Evolutionary conservation across 2,113 vertebrate genomes (phyloP).

Genomic region (Australoheros scitulus): DNA sequence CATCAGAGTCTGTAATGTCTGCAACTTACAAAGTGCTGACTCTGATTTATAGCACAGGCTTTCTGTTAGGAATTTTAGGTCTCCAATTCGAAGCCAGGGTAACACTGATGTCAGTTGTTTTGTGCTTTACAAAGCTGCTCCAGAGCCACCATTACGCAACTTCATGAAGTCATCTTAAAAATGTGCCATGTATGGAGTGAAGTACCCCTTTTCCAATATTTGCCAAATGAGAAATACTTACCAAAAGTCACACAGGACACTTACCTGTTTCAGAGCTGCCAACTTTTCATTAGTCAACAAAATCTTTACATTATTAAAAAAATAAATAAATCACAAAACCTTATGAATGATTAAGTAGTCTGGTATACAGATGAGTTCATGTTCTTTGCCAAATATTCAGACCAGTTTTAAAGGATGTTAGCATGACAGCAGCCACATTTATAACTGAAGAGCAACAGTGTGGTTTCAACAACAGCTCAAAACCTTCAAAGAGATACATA

Average conservation of each 20-base stretch:
- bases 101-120: neutral
- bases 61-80: neutral
- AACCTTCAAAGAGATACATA: slow-evolving; percentile 96
- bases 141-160: neutral
- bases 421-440: slow-evolving; percentile 51
- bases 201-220: slow-evolving; percentile 8
- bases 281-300: slow-evolving; percentile 45
- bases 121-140: neutral
- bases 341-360: slow-evolving; percentile 33
- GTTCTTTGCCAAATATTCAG: slow-evolving; percentile 20
- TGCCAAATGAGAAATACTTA: slow-evolving; percentile 60
- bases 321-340: slow-evolving; percentile 13
- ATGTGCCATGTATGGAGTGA: slow-evolving; percentile 1
- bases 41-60: neutral
- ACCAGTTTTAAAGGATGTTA: slow-evolving; percentile 41
- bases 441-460: slow-evolving; percentile 32
- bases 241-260: slow-evolving; percentile 49
- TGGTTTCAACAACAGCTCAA: slow-evolving; percentile 64
- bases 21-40: neutral
- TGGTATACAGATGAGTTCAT: slow-evolving; percentile 38
- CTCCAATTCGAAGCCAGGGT: neutral
- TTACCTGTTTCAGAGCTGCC: slow-evolving; percentile 71
- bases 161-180: neutral
- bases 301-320: slow-evolving; percentile 38
- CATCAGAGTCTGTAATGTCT: neutral